Percentiles rank a stretch among this genome's conserved stretches.
Evolutionary conservation across 2,113 vertebrate genomes (phyloP).

Genomic region (Mesocricetus auratus): DNA sequence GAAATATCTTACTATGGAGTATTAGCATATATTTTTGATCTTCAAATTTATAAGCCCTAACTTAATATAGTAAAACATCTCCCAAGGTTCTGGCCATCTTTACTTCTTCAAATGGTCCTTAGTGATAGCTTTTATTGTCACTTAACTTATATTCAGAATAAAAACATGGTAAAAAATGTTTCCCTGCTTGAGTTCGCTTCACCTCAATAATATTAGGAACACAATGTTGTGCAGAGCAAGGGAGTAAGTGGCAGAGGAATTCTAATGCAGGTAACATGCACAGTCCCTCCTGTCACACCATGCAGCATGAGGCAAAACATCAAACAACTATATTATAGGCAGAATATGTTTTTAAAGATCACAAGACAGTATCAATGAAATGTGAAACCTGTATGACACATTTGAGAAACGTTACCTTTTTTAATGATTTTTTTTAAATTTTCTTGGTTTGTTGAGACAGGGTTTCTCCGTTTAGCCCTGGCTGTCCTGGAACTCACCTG

Average conservation of each 20-base stretch:
- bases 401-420: slow-evolving; percentile 33
- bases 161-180: neutral
- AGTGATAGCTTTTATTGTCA: neutral
- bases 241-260: neutral
- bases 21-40: slow-evolving; percentile 1
- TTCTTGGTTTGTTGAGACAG: neutral
- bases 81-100: neutral
- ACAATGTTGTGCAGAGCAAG: neutral
- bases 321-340: neutral
- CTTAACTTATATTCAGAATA: slow-evolving; percentile 41
- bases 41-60: slow-evolving; percentile 26
- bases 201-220: slow-evolving; percentile 29
- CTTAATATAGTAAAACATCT: neutral
- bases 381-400: neutral
- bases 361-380: neutral
- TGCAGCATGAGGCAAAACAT: neutral
- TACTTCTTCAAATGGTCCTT: slow-evolving; percentile 8
- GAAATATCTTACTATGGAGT: slow-evolving; percentile 6
- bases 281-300: neutral
- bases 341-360: slow-evolving; percentile 28
- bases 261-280: neutral
- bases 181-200: slow-evolving; percentile 41
- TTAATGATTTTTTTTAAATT: neutral
- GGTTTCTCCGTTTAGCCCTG: neutral
- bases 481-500: neutral